phyloP scores from a whole-genome alignment of 1,140 invertebrate genomes.

The Zaprionus lachaisei region DNA sequence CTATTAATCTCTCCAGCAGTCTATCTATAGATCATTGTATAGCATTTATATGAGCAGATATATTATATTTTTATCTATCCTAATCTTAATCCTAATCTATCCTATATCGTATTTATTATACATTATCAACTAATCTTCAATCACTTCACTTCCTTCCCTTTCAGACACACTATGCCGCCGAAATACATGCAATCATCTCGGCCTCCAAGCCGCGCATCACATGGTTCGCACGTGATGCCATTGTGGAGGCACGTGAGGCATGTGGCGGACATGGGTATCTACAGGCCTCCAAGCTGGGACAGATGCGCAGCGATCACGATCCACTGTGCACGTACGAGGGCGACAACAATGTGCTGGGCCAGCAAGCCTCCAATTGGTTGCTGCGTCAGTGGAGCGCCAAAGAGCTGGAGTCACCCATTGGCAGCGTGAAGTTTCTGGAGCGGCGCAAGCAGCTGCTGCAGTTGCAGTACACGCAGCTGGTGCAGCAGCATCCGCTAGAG shows the following conservation, averaged over 20 bases:
- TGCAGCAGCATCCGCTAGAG: slow-evolving; percentile 43
- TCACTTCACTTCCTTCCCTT: neutral
- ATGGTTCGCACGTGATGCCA: slow-evolving; percentile 93
- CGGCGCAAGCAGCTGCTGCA: slow-evolving; percentile 85
- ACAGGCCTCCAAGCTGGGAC: slow-evolving; percentile 91
- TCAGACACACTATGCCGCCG: slow-evolving; percentile 89
- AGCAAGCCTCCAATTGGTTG: slow-evolving; percentile 97
- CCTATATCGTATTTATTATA: neutral
- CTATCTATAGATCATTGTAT: no score
- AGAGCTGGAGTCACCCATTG: slow-evolving; percentile 87
- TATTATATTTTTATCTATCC: neutral
- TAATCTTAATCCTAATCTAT: neutral
- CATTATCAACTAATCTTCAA: no score
- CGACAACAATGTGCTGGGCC: slow-evolving; percentile 97
- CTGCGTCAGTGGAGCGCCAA: slow-evolving; percentile 87
- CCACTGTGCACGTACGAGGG: slow-evolving; percentile 98
- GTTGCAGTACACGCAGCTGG: slow-evolving; percentile 84
- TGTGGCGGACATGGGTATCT: slow-evolving; percentile 91
- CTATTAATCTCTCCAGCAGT: no score
- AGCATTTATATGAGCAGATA: neutral
- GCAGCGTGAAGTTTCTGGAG: slow-evolving; percentile 87
- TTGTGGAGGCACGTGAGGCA: slow-evolving; percentile 95
- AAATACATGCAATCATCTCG: slow-evolving; percentile 96
- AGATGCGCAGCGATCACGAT: slow-evolving; percentile 94
- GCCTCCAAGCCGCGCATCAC: slow-evolving; percentile 93